Percentiles rank a stretch among this genome's conserved stretches.
These are phyloP conservation scores for Seriola dumerili DNA, from an alignment of 2,113 vertebrate genomes.

Conservation along the genomic window DNA sequence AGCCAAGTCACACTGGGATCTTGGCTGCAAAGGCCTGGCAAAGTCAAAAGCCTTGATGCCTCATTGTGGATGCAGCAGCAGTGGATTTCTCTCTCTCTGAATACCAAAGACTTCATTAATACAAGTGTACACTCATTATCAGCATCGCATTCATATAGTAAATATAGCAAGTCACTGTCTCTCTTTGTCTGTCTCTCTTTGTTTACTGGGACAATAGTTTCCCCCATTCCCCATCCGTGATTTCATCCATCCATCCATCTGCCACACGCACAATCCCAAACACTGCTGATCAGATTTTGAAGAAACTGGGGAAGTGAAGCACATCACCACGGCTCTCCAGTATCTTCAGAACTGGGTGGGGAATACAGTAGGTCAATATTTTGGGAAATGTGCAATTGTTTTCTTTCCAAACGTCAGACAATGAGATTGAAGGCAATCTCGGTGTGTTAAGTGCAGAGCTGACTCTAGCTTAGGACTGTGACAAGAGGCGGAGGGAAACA, in stretches of 20 bases:
- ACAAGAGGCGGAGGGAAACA: no score
- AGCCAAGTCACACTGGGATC: slow-evolving; percentile 17
- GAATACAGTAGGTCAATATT: neutral
- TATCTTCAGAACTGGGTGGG: slow-evolving; percentile 6
- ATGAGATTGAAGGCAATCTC: neutral
- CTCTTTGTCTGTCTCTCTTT: neutral
- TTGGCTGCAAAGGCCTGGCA: slow-evolving; percentile 22
- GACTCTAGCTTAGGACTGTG: no score
- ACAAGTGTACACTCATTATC: slow-evolving; percentile 2
- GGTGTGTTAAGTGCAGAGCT: no score
- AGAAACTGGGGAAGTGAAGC: slow-evolving; percentile 8
- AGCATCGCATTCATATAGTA: neutral
- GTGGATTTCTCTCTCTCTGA: slow-evolving; percentile 13
- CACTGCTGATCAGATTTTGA: slow-evolving; percentile 25
- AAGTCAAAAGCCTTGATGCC: neutral
- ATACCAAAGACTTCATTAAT: slow-evolving; percentile 11
- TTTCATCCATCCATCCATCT: slow-evolving; percentile 28
- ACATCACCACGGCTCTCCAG: neutral
- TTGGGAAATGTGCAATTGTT: neutral
- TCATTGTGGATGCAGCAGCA: slow-evolving; percentile 7
- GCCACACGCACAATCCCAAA: slow-evolving; percentile 1
- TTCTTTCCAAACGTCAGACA: no score
- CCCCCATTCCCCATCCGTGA: neutral
- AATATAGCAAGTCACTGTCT: neutral
- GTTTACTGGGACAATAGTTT: slow-evolving; percentile 7